phyloP scores from a whole-genome alignment of 2,888 invertebrate genomes.

The Melinopterus prodromus region DNA sequence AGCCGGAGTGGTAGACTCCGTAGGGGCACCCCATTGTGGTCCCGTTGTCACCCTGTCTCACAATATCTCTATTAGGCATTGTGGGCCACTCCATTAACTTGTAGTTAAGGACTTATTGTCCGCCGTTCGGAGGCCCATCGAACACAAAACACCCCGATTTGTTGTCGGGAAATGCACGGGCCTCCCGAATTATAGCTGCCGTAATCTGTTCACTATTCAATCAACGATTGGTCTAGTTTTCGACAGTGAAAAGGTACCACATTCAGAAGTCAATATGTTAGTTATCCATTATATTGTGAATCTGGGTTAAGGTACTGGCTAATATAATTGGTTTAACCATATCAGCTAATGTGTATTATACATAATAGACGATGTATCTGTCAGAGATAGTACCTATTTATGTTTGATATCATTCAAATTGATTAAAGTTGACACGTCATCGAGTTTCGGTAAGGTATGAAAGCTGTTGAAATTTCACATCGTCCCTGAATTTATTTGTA shows the following conservation, averaged over 20 bases:
- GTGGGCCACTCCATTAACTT: slow-evolving; percentile 58
- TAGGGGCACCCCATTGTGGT: slow-evolving; percentile 39
- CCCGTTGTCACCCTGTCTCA: slow-evolving; percentile 48
- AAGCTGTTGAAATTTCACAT: too few relatives aligned
- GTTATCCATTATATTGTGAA: neutral
- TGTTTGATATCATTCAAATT: too few relatives aligned
- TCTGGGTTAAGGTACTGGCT: neutral
- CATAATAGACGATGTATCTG: too few relatives aligned
- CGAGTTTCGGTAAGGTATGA: too few relatives aligned
- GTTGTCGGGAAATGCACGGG: slow-evolving; percentile 15
- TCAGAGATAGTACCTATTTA: too few relatives aligned
- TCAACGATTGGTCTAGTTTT: slow-evolving; percentile 14
- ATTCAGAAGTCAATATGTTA: slow-evolving; percentile 16
- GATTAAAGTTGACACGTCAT: too few relatives aligned
- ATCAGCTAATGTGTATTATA: neutral
- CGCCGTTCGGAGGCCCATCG: slow-evolving; percentile 26
- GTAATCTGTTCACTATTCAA: slow-evolving; percentile 24
- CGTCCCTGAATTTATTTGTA: too few relatives aligned
- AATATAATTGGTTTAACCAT: neutral
- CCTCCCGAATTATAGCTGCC: slow-evolving; percentile 11
- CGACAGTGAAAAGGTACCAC: slow-evolving; percentile 14
- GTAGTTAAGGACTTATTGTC: slow-evolving; percentile 53
- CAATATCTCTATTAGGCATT: slow-evolving; percentile 60
- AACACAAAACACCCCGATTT: slow-evolving; percentile 37
- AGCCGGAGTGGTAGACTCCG: slow-evolving; percentile 31